Evolutionary conservation across 2,797 vertebrate species (phyloP), one percentile per base, ranked within the genome.

Genomic region (Geotrypetes seraphini): DNA sequence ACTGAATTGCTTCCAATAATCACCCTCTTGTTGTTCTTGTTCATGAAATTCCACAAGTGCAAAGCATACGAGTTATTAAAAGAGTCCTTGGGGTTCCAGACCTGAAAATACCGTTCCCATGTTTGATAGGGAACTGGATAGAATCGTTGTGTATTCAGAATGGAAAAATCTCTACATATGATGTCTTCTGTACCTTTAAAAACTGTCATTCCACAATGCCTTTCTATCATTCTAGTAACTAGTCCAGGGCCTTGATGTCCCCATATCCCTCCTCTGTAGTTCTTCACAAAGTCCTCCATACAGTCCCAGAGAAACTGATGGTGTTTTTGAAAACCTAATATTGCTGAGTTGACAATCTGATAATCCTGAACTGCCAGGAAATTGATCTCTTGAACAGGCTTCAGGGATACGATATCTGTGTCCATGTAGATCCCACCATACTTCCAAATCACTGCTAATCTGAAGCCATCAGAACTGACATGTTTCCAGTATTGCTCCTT

Each of bases 381-480:
- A 7, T 44, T 19, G 5, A 19, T 7, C 7, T 27, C 5, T 4
- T 28, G 13, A 14, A 40, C 21, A 2, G 22, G 9, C 16, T 18
- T 27, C 3, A 44, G 14, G 12, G 47, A 50, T 4, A 50, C 50
- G 10, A 50, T 8, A 6, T 50, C 41, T 4, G 47, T 22, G 19
- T 44, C 47, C 40, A 50, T 22, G 9, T 44, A 50, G 10, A 39
- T 35, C 6, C 41, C 47, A 7, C 47, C 41, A 18, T 35, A 24
- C 30, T 39, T 50, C 47, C 41, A 50, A 3, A 50, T 22, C 4
- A 39, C 7, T 4, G 47, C 47, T 15, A 44, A 19, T 15, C 41
- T 42, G 18, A 26, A 33, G 10, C 8, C 47, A 31, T 50, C 47
- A 4, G 47, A 26, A 4, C 31, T 33, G 8, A 50, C 36, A 12